Percentiles rank a stretch among this genome's conserved stretches.
These are phyloP conservation scores for Cenopis cana DNA, from an alignment of 2,888 invertebrate genomes.

Conservation along the genomic window DNA sequence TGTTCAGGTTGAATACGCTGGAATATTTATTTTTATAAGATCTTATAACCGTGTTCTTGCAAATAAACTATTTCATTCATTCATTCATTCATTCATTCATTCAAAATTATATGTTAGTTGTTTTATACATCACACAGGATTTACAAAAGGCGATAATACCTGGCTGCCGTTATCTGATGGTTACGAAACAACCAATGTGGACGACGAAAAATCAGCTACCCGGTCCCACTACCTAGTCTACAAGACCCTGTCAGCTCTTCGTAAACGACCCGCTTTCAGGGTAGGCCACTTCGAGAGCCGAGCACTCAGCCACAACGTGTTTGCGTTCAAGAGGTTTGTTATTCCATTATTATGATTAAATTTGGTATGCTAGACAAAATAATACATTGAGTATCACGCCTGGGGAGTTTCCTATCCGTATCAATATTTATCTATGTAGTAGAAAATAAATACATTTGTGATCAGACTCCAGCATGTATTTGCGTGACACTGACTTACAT, in stretches of 20 bases:
- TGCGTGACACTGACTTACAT: no score
- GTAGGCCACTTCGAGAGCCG: conserved; percentile 81
- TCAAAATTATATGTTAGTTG: no score
- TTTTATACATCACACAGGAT: conserved; percentile 72
- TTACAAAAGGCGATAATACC: conserved; percentile 80
- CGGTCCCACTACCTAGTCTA: conserved; percentile 85
- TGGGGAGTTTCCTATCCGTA: conserved; percentile 12
- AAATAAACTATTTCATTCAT: no score
- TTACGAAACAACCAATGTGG: conserved; percentile 84
- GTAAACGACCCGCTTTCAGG: conserved; percentile 80
- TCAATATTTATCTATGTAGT: conserved; percentile 7
- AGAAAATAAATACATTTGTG: neutral
- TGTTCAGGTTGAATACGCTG: no score
- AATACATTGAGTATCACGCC: neutral
- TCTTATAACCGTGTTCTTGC: no score
- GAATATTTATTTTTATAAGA: no score
- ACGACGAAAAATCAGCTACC: conserved; percentile 73
- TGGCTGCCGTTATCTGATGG: conserved; percentile 89
- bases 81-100: no score
- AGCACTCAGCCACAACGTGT: conserved; percentile 80
- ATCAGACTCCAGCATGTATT: no score
- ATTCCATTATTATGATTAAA: conserved; percentile 4
- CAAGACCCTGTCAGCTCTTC: conserved; percentile 79
- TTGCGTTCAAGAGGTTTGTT: conserved; percentile 82
- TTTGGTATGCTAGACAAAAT: conserved; percentile 1